A percentile compares a stretch with the other conserved stretches of the same genome.
Conservation (phyloP, 2,888 invertebrate genomes). For the Patella ulyssiponensis region DNA sequence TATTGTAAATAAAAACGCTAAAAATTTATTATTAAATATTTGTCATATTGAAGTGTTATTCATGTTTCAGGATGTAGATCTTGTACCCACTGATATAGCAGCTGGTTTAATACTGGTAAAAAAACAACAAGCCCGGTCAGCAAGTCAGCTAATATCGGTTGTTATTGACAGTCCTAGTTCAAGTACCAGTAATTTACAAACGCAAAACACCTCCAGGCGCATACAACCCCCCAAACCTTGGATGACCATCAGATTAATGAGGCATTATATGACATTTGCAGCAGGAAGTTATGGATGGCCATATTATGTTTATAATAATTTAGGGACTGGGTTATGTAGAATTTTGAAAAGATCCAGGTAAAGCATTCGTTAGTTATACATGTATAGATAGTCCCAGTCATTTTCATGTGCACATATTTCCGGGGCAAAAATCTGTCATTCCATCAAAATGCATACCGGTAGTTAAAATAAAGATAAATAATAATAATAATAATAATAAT, state of each 20-base stretch:
- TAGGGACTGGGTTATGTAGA: slow-evolving; percentile 83
- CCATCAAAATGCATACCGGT: no score
- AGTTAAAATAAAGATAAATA: no score
- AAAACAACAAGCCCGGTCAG: slow-evolving; percentile 51
- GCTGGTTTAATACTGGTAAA: slow-evolving; percentile 88
- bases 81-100: slow-evolving; percentile 90
- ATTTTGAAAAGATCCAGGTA: slow-evolving; percentile 73
- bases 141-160: slow-evolving; percentile 36
- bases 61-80: slow-evolving; percentile 80
- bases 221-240: slow-evolving; percentile 73
- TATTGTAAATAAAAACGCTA: no score
- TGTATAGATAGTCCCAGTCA: not conserved
- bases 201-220: not conserved
- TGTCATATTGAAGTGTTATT: not conserved
- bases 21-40: no score
- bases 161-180: not conserved
- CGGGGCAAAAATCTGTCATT: no score
- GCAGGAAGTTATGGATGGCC: slow-evolving; percentile 92
- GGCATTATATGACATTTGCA: slow-evolving; percentile 85
- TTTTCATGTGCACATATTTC: no score
- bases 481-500: no score
- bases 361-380: slow-evolving; percentile 13
- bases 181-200: no score
- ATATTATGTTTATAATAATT: slow-evolving; percentile 84
- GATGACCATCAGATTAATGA: slow-evolving; percentile 85